Percentiles rank a stretch among this genome's conserved stretches.
These are phyloP conservation scores for Hemibagrus guttatus DNA, from an alignment of 2,797 vertebrate genomes.

Conservation along the genomic window DNA sequence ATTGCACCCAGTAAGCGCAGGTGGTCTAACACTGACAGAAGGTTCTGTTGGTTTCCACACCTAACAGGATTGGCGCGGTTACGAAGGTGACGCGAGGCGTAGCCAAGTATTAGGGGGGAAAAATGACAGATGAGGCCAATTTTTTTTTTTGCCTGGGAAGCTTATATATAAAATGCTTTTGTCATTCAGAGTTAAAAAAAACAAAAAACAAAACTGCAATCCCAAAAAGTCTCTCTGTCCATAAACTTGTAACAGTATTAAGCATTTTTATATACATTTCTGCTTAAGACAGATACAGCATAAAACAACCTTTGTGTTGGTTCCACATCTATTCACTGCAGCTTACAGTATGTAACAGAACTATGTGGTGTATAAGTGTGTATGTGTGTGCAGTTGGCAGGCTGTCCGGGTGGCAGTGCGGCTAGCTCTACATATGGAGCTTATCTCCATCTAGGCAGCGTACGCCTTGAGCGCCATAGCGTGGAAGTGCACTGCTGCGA, in stretches of 20 bases:
- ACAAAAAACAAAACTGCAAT: not conserved
- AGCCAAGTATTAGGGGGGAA: not conserved
- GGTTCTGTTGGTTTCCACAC: not conserved
- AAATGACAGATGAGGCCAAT: not conserved
- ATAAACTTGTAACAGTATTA: constrained; percentile 33
- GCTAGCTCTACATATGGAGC: not conserved
- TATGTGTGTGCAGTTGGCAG: not conserved
- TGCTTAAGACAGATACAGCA: constrained; percentile 19
- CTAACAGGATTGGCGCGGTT: not conserved
- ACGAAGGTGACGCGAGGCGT: no score
- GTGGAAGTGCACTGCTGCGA: constrained; percentile 4
- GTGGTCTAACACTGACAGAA: not conserved
- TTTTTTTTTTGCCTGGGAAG: constrained; percentile 12
- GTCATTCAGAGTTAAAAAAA: not conserved
- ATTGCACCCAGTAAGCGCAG: not conserved
- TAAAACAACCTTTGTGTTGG: not conserved
- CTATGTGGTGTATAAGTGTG: not conserved
- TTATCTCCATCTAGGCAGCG: not conserved
- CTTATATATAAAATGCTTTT: not conserved
- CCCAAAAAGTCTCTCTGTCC: not conserved
- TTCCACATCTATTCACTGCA: not conserved
- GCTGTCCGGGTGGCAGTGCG: not conserved
- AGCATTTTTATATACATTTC: constrained; percentile 35
- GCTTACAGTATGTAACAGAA: constrained; percentile 11
- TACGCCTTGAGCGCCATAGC: not conserved